These are phyloP conservation scores for Ataeniobius toweri DNA, from an alignment of 2,797 vertebrate species.

Conservation along the genomic window DNA sequence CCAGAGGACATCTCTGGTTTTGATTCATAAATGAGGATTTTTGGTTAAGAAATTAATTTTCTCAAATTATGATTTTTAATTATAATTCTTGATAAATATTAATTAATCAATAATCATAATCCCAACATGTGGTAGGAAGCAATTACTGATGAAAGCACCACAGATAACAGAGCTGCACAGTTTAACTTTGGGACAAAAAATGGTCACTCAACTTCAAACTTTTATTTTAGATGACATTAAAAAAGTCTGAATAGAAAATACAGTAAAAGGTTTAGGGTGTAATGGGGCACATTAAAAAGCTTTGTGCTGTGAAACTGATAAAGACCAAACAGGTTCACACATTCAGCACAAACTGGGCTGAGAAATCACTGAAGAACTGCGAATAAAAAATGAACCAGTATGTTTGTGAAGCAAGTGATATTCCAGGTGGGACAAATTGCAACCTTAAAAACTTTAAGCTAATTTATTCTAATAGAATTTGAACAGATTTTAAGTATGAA, in stretches of 20 bases:
- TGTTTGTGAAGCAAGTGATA: not conserved
- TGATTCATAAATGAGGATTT: too few relatives aligned
- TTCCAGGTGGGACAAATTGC: not conserved
- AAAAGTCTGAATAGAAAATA: constrained; percentile 33
- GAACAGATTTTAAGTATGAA: not conserved
- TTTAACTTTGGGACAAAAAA: constrained; percentile 10
- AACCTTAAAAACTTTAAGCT: not conserved
- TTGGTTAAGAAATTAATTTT: too few relatives aligned
- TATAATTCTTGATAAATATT: too few relatives aligned
- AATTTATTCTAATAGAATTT: not conserved
- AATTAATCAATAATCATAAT: too few relatives aligned
- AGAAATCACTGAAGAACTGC: not conserved
- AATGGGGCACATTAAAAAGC: not conserved
- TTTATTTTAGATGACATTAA: constrained; percentile 37
- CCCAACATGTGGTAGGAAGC: constrained; percentile 22
- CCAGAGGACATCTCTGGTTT: too few relatives aligned
- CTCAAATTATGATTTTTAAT: too few relatives aligned
- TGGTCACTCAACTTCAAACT: constrained; percentile 10
- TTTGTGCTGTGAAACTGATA: not conserved
- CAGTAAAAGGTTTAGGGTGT: not conserved
- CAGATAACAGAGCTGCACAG: constrained; percentile 33
- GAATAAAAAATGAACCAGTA: not conserved
- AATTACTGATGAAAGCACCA: constrained; percentile 49
- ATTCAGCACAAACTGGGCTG: not conserved
- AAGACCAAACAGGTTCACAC: not conserved